Evolutionary conservation across 1,140 invertebrate species (phyloP).

Genomic region (Contarinia nasturtii): DNA sequence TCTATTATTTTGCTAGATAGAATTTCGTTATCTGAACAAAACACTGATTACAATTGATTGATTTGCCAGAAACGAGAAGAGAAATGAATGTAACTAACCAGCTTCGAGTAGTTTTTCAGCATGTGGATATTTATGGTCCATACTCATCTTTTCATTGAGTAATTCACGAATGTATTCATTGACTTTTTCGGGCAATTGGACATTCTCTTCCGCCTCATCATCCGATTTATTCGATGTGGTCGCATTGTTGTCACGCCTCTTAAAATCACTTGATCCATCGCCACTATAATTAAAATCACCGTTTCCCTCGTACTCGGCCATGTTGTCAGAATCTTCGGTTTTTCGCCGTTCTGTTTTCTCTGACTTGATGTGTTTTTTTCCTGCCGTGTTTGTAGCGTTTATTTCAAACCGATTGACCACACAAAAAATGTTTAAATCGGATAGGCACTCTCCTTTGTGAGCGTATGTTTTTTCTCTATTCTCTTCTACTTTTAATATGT

Average conservation of each 20-base stretch:
- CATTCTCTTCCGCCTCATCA: conserved; percentile 30
- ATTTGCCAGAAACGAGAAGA: neutral
- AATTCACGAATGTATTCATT: conserved; percentile 57
- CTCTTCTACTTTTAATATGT: too few relatives aligned
- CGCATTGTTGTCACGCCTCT: conserved; percentile 12
- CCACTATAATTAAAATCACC: conserved; percentile 26
- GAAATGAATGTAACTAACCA: conserved; percentile 28
- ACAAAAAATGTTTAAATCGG: too few relatives aligned
- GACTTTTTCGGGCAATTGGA: conserved; percentile 36
- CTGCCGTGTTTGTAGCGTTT: too few relatives aligned
- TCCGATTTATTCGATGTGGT: conserved; percentile 14
- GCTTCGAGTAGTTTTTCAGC: conserved; percentile 48
- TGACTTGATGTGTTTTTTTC: too few relatives aligned
- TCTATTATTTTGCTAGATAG: too few relatives aligned
- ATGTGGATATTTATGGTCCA: conserved; percentile 50
- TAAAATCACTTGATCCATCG: conserved; percentile 33
- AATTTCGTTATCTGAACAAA: too few relatives aligned
- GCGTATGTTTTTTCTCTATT: too few relatives aligned
- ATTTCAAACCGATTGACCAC: too few relatives aligned
- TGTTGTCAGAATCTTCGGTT: neutral
- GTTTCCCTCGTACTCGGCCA: conserved; percentile 15
- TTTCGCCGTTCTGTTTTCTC: too few relatives aligned
- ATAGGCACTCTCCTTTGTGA: too few relatives aligned
- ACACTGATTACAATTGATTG: too few relatives aligned
- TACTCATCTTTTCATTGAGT: conserved; percentile 48